Percentiles rank a stretch among this genome's conserved stretches.
These are phyloP conservation scores for Megaceryle maxima DNA, from an alignment of 2,113 vertebrate genomes.

Conservation along the genomic window DNA sequence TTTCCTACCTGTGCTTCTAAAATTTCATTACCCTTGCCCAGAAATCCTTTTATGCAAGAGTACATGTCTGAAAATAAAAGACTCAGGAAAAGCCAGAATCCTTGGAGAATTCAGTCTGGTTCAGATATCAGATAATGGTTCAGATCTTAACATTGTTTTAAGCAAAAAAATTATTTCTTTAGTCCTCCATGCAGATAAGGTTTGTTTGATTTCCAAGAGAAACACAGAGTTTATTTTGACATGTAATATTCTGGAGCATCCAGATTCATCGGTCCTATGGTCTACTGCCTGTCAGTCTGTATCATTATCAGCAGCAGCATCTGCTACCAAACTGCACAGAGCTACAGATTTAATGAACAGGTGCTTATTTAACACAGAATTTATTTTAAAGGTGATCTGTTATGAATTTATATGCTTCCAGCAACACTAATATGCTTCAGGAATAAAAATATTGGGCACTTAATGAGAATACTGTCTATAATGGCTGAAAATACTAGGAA, in stretches of 20 bases:
- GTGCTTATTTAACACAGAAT: constrained; percentile 43
- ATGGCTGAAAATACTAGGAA: neutral
- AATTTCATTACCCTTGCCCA: neutral
- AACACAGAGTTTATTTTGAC: neutral
- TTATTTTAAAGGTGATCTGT: constrained; percentile 37
- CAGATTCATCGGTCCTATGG: neutral
- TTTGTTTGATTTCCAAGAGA: neutral
- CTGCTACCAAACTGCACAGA: constrained; percentile 17
- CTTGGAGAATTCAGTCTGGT: neutral
- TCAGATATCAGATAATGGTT: neutral
- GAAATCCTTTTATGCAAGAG: neutral
- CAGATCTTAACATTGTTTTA: neutral
- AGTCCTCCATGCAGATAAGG: neutral
- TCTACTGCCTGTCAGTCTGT: constrained; percentile 7
- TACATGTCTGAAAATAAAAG: neutral
- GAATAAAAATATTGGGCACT: constrained; percentile 31
- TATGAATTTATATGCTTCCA: constrained; percentile 36
- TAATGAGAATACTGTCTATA: constrained; percentile 6
- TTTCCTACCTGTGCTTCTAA: neutral
- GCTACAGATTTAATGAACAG: constrained; percentile 44
- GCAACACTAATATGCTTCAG: neutral
- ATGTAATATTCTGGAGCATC: neutral
- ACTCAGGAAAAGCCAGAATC: neutral
- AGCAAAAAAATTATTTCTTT: neutral
- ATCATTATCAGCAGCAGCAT: constrained; percentile 37